These are phyloP conservation scores for Endomychus coccineus DNA, from an alignment of 2,888 invertebrate genomes.

Conservation along the genomic window DNA sequence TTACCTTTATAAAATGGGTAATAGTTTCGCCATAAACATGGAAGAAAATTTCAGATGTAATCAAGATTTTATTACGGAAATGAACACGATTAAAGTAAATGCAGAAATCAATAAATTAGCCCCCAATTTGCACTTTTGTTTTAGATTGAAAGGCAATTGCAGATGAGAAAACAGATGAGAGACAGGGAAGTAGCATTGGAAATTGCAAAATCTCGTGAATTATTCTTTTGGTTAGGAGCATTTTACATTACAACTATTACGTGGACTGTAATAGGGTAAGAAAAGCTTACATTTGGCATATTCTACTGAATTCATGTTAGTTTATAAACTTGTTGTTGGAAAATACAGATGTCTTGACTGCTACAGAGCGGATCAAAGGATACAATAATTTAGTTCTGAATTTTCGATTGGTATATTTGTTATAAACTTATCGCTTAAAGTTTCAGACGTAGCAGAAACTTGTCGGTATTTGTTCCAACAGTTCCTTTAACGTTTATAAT, in stretches of 20 bases:
- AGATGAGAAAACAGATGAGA: slow-evolving; percentile 71
- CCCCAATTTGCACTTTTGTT: slow-evolving; percentile 20
- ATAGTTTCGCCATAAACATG: slow-evolving; percentile 51
- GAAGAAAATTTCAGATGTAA: slow-evolving; percentile 62
- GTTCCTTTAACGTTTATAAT: slow-evolving; percentile 65
- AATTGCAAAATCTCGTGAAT: slow-evolving; percentile 62
- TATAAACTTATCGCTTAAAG: too few relatives aligned
- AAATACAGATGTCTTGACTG: too few relatives aligned
- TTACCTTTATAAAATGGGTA: slow-evolving; percentile 62
- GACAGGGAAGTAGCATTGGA: slow-evolving; percentile 65
- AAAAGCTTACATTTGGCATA: too few relatives aligned
- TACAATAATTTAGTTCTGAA: too few relatives aligned
- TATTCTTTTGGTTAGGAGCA: slow-evolving; percentile 63
- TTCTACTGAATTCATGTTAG: too few relatives aligned
- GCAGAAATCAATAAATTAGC: background rate
- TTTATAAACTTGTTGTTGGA: too few relatives aligned
- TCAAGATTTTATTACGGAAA: slow-evolving; percentile 60
- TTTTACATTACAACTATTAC: slow-evolving; percentile 56
- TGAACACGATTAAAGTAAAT: slow-evolving; percentile 58
- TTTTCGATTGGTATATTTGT: too few relatives aligned
- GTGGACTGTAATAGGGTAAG: slow-evolving; percentile 28
- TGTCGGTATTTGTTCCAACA: slow-evolving; percentile 56
- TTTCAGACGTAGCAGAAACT: slow-evolving; percentile 43
- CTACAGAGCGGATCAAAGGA: too few relatives aligned
- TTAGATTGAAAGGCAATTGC: slow-evolving; percentile 72